Evolutionary conservation across 2,888 invertebrate genomes (phyloP), one percentile per base, ranked within the genome.

Genomic region (Cephus spinipes): DNA sequence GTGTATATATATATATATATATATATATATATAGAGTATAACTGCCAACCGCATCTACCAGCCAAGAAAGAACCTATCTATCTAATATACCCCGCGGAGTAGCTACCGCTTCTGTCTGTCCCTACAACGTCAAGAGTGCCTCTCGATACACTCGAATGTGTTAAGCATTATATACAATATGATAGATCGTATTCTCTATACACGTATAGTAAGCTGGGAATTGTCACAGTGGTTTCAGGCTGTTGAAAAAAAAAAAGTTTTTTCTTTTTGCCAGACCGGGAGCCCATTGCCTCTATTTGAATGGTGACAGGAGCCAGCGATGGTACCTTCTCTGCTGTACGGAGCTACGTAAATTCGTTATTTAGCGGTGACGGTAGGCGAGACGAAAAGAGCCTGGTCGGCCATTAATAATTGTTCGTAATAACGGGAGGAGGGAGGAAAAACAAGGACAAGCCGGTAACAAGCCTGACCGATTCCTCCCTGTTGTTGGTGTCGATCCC

Each of bases 381-480:
- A 55, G 55, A 55, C 55, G 55, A 55, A 79, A 85, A 87, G 86
- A 87, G 84, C 86, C 85, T 84, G 55, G 86, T 84, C 86, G 84
- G 87, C 87, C 87, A 90, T 89, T 89, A 89, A 89, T 89, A 89
- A 89, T 89, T 89, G 87, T 87, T 89, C 83, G 83, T 87, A 87
- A 86, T 86, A 87, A 89, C 87, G 86, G 85, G 81, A 80, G 79
- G 75, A 81, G 81, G 77, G 75, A 78, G 71, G 68, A 73, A 76
- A 79, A 75, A 76, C 78, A 79, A 71, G 35, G 78, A 75, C 35
- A 79, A 76, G 77, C 76, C 68, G 85, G 87, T 90, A 90, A 90
- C 90, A 87, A 90, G 90, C 84, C 89, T 90, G 89, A 90, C 90
- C 89, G 90, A 90, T 90, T 90, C 88, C 75, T 76, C 76, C 55